Conservation (phyloP, 1,140 invertebrate species). For the Ceratina calcarata region DNA sequence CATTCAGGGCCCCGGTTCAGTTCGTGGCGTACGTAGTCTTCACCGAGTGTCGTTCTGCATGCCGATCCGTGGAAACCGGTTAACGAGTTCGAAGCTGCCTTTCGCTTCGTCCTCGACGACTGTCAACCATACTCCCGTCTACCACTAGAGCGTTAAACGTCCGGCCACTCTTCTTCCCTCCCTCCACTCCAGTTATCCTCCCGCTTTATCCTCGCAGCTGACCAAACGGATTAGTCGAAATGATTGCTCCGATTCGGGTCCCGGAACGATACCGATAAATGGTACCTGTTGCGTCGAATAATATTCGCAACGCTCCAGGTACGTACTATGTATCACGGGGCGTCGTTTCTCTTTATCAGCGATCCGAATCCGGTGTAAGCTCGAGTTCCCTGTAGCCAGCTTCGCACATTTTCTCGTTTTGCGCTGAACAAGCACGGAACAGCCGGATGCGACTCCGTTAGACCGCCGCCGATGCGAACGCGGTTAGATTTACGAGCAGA, state of each 20-base stretch:
- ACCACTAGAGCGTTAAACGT: conserved; percentile 27
- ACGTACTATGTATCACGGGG: not conserved
- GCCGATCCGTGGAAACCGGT: conserved; percentile 69
- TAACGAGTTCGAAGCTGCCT: conserved; percentile 62
- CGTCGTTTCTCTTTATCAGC: not conserved
- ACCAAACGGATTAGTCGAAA: not conserved
- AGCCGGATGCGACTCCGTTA: conserved; percentile 36
- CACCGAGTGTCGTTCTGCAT: conserved; percentile 69
- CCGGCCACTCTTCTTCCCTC: not conserved
- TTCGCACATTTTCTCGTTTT: conserved; percentile 19
- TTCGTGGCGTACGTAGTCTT: conserved; percentile 51
- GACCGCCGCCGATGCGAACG: not conserved
- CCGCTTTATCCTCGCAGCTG: not conserved
- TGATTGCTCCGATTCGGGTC: not conserved
- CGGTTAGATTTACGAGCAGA: not conserved
- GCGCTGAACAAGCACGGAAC: not conserved
- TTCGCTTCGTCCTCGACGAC: conserved; percentile 59
- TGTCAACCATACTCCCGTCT: conserved; percentile 53
- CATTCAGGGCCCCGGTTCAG: conserved; percentile 40
- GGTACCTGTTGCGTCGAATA: not conserved
- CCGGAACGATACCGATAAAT: not conserved
- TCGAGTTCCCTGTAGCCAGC: not conserved
- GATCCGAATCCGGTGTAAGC: not conserved
- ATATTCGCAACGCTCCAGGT: not conserved
- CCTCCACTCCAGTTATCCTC: not conserved